Conservation (phyloP, 2,113 vertebrate species). For the Uria aalge region DNA sequence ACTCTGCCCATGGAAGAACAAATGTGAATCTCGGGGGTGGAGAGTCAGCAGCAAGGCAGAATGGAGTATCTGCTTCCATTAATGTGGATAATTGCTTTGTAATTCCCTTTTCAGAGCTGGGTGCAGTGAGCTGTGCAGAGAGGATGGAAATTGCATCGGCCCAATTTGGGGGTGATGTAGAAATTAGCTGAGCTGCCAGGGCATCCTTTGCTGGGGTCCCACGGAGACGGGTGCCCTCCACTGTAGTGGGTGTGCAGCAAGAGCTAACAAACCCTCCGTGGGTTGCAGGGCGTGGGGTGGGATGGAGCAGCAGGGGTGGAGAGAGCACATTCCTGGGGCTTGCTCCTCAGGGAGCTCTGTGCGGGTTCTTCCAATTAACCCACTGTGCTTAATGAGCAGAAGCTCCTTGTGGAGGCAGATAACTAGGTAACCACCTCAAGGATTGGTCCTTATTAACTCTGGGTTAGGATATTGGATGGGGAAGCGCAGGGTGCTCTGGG, state of each 20-base stretch:
- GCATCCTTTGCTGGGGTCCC: not conserved
- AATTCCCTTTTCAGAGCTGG: not conserved
- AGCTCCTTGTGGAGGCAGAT: not conserved
- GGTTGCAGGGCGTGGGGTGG: not conserved
- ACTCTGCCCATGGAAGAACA: not conserved
- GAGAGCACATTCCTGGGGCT: not conserved
- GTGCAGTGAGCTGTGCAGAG: not conserved
- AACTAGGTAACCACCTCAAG: not conserved
- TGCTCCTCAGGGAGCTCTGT: not conserved
- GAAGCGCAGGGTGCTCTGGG: not conserved
- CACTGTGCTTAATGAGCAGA: not conserved
- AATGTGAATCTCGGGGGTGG: not conserved
- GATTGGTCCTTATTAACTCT: not conserved
- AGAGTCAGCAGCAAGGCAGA: not conserved
- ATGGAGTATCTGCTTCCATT: not conserved
- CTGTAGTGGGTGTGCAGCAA: not conserved
- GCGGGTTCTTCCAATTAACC: not conserved
- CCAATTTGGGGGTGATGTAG: not conserved
- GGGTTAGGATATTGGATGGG: not conserved
- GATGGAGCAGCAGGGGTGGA: not conserved
- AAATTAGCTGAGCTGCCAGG: not conserved
- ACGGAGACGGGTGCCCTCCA: not conserved
- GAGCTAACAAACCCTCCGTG: not conserved
- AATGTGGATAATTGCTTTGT: conserved; percentile 24
- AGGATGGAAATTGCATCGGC: not conserved